Base-by-base conservation (phyloP, 1,140 invertebrate genomes). In the Chelonus insularis region DNA sequence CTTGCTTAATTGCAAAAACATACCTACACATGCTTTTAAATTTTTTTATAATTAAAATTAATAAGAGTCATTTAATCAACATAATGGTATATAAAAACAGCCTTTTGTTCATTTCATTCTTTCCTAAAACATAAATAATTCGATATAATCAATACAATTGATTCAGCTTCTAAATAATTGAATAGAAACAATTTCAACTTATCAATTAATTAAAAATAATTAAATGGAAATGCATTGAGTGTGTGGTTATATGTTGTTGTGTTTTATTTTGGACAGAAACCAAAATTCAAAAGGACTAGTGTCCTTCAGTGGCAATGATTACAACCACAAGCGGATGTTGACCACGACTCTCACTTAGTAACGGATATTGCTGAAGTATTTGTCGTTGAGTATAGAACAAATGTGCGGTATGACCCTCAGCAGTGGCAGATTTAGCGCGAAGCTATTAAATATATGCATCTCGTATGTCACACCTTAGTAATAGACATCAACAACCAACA, bases 401-500 rank as follows among this genome's bases (percentile, higher is more conserved):
- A 21, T 37, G 34, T 16, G n/a, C 8, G 9, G 52, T 20, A 37
- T 18, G 54, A 56, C 39, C 54, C 39, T 36, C 54, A 36, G 20
- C 12, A n/a, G n/a, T 11, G 4, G 36, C 16, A 8, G n/a, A 2
- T 25, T 25, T 21, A 7, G 11, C 36, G 4, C 11, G 12, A 25
- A n/a, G 21, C 21, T 4, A 56, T 56, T n/a, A 55, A 18, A 55
- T 16, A 37, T 37, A 55, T 55, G 18, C 21, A 23, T 16, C 14
- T 39, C 32, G 52, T 55, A 55, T 55, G 52, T 55, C 52, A 55
- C 52, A 39, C 52, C 52, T 39, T 20, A 11, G 16, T 20, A 55
- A 51, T 51, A 71, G 70, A 65, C 72, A 64, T 73, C 69, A 62
- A 64, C 63, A 66, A 47, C 29, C 66, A 68, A 66, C 67, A 64